These are phyloP conservation scores for Aplochiton taeniatus DNA, from an alignment of 2,797 vertebrate species.

Conservation along the genomic window DNA sequence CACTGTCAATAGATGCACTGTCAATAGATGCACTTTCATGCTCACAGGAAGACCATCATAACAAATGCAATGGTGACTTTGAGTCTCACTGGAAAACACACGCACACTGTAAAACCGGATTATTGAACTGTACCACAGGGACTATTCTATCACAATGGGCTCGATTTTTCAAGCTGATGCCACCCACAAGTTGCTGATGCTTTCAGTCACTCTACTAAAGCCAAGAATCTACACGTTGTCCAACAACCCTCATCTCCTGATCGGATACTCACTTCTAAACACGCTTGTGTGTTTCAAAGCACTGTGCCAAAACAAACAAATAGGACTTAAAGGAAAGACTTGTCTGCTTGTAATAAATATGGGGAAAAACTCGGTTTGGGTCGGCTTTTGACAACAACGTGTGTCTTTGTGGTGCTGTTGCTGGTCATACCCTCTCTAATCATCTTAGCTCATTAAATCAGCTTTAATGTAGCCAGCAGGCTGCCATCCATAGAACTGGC, in stretches of 20 bases:
- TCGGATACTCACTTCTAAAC: background rate
- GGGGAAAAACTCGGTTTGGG: constrained; percentile 1
- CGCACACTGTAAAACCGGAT: constrained; percentile 22
- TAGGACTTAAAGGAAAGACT: constrained; percentile 19
- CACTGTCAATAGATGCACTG: too few species aligned
- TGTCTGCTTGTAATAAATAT: constrained; percentile 26
- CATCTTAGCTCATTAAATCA: constrained; percentile 48
- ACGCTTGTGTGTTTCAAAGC: too few species aligned
- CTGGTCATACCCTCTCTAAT: constrained; percentile 47
- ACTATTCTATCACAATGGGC: constrained; percentile 22
- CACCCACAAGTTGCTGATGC: constrained; percentile 52
- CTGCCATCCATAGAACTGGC: constrained; percentile 25
- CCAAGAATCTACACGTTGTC: constrained; percentile 3
- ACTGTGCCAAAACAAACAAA: constrained; percentile 34
- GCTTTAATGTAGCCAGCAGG: constrained; percentile 46
- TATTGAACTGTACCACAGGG: constrained; percentile 26
- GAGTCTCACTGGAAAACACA: background rate
- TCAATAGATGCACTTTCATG: too few species aligned
- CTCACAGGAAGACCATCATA: too few species aligned
- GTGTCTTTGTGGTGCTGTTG: constrained; percentile 16
- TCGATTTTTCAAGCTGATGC: constrained; percentile 32
- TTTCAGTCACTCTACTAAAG: constrained; percentile 35
- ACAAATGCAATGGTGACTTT: too few species aligned
- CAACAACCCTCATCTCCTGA: background rate
- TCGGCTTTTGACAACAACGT: constrained; percentile 28